These are phyloP conservation scores for Lasioglossum malachurum DNA, from an alignment of 2,888 invertebrate genomes.

Conservation along the genomic window DNA sequence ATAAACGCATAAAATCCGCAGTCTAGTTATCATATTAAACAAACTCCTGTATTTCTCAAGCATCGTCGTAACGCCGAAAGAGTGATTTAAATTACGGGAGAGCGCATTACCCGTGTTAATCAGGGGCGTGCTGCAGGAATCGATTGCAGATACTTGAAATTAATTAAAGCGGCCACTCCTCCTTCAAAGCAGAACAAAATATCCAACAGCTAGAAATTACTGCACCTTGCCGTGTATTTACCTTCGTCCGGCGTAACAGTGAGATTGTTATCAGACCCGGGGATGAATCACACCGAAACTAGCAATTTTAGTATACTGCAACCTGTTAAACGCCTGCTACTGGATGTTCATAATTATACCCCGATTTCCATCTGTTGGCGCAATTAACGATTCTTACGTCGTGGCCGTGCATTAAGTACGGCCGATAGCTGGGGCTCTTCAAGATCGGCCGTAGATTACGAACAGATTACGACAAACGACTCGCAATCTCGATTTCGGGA, in stretches of 20 bases:
- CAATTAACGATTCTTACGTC: conserved; percentile 55
- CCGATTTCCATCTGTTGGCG: conserved; percentile 30
- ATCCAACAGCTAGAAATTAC: background rate
- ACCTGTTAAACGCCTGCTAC: conserved; percentile 37
- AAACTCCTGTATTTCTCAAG: background rate
- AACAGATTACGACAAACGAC: conserved; percentile 55
- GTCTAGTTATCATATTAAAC: too few relatives aligned
- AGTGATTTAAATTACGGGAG: background rate
- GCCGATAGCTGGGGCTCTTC: conserved; percentile 23
- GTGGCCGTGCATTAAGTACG: conserved; percentile 43
- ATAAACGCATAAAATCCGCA: too few relatives aligned
- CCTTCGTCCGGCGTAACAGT: background rate
- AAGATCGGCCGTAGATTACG: conserved; percentile 51
- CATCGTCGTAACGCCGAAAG: background rate
- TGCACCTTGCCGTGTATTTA: conserved; percentile 24
- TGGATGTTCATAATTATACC: conserved; percentile 49
- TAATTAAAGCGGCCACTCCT: conserved; percentile 1
- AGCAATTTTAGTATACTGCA: conserved; percentile 34
- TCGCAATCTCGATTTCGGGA: conserved; percentile 51
- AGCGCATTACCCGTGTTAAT: background rate
- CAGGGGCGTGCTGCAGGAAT: background rate
- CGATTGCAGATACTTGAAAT: conserved; percentile 7
- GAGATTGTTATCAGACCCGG: conserved; percentile 36
- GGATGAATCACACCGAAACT: conserved; percentile 30
- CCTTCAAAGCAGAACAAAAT: conserved; percentile 14